These are phyloP conservation scores for Eleginops maclovinus DNA, from an alignment of 2,113 vertebrate genomes.

Conservation along the genomic window DNA sequence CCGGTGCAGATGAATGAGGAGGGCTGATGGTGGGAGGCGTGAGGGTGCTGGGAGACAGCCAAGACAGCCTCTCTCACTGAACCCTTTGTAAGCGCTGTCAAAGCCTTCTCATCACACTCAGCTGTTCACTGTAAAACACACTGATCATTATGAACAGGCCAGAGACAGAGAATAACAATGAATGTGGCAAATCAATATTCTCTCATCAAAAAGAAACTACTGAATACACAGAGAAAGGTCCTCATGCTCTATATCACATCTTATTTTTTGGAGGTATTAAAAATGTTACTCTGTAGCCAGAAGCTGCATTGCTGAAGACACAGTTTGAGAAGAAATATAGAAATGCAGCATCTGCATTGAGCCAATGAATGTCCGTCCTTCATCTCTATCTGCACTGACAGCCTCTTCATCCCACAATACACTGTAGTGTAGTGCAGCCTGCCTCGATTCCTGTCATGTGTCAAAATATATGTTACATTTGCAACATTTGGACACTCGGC, in stretches of 20 bases:
- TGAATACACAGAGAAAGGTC: slow-evolving; percentile 22
- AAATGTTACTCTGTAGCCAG: neutral
- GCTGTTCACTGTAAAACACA: slow-evolving; percentile 80
- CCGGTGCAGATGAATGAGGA: slow-evolving; percentile 55
- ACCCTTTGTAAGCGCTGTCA: slow-evolving; percentile 80
- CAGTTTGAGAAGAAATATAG: neutral
- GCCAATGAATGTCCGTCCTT: neutral
- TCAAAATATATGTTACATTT: neutral
- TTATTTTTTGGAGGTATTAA: neutral
- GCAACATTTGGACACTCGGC: neutral
- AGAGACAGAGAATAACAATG: slow-evolving; percentile 60
- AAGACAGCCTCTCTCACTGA: slow-evolving; percentile 69
- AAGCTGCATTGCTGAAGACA: slow-evolving; percentile 11
- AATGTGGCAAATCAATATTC: slow-evolving; percentile 64
- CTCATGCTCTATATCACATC: slow-evolving; percentile 54
- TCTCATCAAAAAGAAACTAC: slow-evolving; percentile 23
- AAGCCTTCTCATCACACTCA: slow-evolving; percentile 79
- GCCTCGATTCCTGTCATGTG: neutral
- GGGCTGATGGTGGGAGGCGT: slow-evolving; percentile 46
- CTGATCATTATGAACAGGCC: slow-evolving; percentile 75
- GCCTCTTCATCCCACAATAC: neutral
- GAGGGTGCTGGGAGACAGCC: slow-evolving; percentile 72
- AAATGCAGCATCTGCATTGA: slow-evolving; percentile 18
- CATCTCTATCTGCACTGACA: slow-evolving; percentile 15
- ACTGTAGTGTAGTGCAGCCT: neutral